Base-by-base conservation (phyloP, 1,140 invertebrate species). In the Danaus melanippus region DNA sequence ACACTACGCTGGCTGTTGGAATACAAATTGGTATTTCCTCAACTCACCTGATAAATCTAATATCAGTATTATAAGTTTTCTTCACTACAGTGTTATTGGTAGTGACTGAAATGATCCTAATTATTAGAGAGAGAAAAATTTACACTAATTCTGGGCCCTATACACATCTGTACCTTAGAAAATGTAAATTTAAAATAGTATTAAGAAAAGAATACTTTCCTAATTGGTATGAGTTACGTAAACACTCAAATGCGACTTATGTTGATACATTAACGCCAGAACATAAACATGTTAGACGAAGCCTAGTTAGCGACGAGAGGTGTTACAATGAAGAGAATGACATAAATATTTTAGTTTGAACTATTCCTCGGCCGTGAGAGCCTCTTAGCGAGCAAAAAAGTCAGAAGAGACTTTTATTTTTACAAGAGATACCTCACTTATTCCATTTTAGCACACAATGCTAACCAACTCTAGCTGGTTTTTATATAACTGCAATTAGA, bases 311-410 rank as follows among this genome's bases (percentile, higher is more conserved):
- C 42, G 10, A 46, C 11, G 43, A 54, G 42, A 42, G 47, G 21
- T 46, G 48, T 58, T 60, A 50, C 40, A 52, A 45, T 43, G 46
- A 21, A 52, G 46, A 53, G 40, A 54, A 63, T 56, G 53, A 58
- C 44, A 53, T 67, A 60, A 64, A 71, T 71, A 66, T 73, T 76
- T 73, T 64, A 67, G 60, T 55, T 58, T 52, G 46, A 60, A 60
- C 58, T 67, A 64, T 65, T 60, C 53, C 57, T 52, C 51, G 56
- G 49, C 42, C 46, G 53, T 46, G 50, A 66, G 56, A 50, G 47
- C 42, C 61, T 55, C 68, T 66, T 53, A 40, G 58, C 64, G 64
- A 56, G 61, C 69, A 76, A 72, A 74, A 64, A 74, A 66, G 63
- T 59, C 67, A 65, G 61, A 46, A 68, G 67, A 66, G 64, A 62